A percentile compares a stretch with the other conserved stretches of the same genome.
Evolutionary conservation across 2,888 invertebrate genomes (phyloP).

Genomic region (Nomada hirtipes): DNA sequence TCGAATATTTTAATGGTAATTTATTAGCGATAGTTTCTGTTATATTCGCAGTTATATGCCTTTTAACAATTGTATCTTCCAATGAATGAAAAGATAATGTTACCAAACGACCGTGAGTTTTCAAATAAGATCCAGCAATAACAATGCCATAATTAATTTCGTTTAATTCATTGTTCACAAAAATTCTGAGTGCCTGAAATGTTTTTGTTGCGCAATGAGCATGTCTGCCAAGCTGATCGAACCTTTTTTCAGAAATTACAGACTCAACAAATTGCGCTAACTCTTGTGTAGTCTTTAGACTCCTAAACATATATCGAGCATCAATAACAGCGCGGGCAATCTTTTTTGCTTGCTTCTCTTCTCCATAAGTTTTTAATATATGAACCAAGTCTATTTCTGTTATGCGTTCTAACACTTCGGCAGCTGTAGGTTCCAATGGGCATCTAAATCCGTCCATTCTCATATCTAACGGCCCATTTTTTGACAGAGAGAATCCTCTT

Average conservation of each 20-base stretch:
- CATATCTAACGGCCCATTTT: conserved; percentile 97
- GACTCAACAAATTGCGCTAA: conserved; percentile 90
- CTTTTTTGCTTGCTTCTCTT: conserved; percentile 94
- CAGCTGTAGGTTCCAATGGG: conserved; percentile 91
- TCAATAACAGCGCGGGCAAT: conserved; percentile 95
- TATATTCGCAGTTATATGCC: conserved; percentile 92
- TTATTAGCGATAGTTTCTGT: conserved; percentile 90
- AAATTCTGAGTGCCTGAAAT: conserved; percentile 96
- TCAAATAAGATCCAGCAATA: conserved; percentile 91
- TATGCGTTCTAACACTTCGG: conserved; percentile 93
- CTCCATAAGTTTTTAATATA: conserved; percentile 96
- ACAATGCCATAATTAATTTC: conserved; percentile 96
- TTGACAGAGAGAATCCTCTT: conserved; percentile 94
- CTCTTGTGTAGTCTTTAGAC: conserved; percentile 92
- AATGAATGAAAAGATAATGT: conserved; percentile 96
- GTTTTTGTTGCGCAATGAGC: conserved; percentile 95
- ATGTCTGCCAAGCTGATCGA: conserved; percentile 91
- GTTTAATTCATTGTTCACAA: conserved; percentile 98
- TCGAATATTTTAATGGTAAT: conserved; percentile 90
- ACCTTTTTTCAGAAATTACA: conserved; percentile 85
- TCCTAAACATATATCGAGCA: conserved; percentile 90
- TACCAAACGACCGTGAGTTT: conserved; percentile 91
- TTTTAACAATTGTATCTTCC: conserved; percentile 96
- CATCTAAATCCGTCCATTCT: conserved; percentile 94
- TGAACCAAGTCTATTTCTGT: conserved; percentile 91